Conservation (phyloP, 2,113 vertebrate genomes). For the Dicrurus megarhynchus region DNA sequence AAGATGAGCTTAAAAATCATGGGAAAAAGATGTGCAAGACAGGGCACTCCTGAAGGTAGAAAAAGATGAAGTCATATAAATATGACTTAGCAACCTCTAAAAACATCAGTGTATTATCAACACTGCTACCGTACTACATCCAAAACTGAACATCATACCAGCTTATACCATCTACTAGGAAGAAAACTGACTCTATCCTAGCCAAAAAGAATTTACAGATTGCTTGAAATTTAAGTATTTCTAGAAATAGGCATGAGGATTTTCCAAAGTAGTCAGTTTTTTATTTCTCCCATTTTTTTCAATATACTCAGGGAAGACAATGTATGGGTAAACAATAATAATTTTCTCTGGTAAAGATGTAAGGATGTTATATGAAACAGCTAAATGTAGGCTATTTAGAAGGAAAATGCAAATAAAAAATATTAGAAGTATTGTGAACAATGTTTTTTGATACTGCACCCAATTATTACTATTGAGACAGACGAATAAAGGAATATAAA, state of each 20-base stretch:
- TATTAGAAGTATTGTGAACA: background rate
- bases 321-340: background rate
- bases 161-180: background rate
- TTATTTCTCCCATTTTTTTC: background rate
- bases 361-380: background rate
- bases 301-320: background rate
- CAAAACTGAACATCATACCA: background rate
- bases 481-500: background rate
- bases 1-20: background rate
- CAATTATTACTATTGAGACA: background rate
- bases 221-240: background rate
- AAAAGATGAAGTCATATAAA: background rate
- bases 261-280: background rate
- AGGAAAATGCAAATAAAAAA: background rate
- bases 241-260: background rate
- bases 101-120: background rate
- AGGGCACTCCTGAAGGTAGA: background rate
- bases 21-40: background rate
- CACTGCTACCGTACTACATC: background rate
- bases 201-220: background rate
- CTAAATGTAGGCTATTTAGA: background rate
- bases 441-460: background rate
- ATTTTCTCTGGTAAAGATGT: background rate
- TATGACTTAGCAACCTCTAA: background rate
- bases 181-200: background rate